Evolutionary conservation across 92 coral and sea anemone species (phyloP), one percentile per base, ranked within the genome.

Genomic region (Pocillopora grandis): DNA sequence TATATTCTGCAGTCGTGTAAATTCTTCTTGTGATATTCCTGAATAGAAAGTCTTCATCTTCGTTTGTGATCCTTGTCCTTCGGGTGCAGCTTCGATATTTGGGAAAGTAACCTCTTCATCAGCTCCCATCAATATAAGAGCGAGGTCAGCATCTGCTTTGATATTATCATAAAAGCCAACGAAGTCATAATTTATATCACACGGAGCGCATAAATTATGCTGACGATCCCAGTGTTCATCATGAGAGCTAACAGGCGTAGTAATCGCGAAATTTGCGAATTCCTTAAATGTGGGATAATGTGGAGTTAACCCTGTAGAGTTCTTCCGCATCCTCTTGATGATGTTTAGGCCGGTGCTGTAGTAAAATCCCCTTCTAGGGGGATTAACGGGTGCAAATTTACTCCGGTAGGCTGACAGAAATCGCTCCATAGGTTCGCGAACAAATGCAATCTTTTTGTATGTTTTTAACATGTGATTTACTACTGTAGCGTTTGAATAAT

Each of bases 81-180:
- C 31, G 1, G 31, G 31, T 27, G 31, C 31, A 27, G 31, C 31
- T 27, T 27, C 31, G 31, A 27, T 27, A 27, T 27, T 27, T 27
- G 31, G 31, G 1, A 27, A 27, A 0, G 31, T 27, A 27, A 27
- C 31, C 31, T 27, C 31, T 27, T 27, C 31, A 27, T 27, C 31
- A 27, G 31, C 31, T 27, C 78, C 75, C 42, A 90, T 14, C 60
- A 21, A 12, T 19, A 66, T 87, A 83, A 75, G 12, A 48, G 58
- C 11, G 77, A 27, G 31, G 31, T 27, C 58, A 11, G 90, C 87
- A 75, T 90, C 93, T 12, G 72, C 15, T 23, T 57, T 33, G 33
- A 90, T 61, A 36, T 20, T 84, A 18, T 87, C 91, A 60, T 83
- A 90, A 21, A 19, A 80, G 1, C 93, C 93, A 19, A 87, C 80